Base-by-base conservation (phyloP, 2,797 vertebrate genomes). In the Acrocephalus scirpaceus region DNA sequence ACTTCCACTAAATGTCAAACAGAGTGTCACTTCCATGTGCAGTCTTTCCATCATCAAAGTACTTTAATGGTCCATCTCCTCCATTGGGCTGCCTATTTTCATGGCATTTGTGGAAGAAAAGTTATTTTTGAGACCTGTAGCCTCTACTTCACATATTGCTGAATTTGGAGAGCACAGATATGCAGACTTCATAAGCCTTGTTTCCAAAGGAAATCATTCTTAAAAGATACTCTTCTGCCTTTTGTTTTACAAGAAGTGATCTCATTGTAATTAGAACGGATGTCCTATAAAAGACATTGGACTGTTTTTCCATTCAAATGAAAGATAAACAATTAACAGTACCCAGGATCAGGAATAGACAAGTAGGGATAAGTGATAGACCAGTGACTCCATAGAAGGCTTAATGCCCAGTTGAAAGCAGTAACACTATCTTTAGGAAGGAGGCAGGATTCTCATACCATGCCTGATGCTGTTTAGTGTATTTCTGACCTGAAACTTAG, bases 211-310 rank as follows among this genome's bases (percentile, higher is more conserved):
- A 96, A 96, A 85, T 88, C 1, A 2, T 70, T 88, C 48, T 38
- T 13, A 80, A 74, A 77, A 88, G 81, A 53, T 54, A 77, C 47
- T 95, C 84, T 72, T 95, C 85, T 96, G 82, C 79, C 65, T 93
- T 94, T 90, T 92, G 72, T 95, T 91, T 96, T 69, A 83, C 81
- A 51, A 93, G 91, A 95, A 92, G 77, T 90, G 92, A 94, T 83
- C 44, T 88, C 93, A 93, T 44, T 53, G 71, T 70, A 73, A 88
- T 32, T 21, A 66, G 69, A 95, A 86, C 38, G 13, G 92, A 94
- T 88, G 83, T 96, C 50, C 85, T 86, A 92, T 22, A 40, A 92
- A 84, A 93, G 79, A 62, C 48, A 81, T 48, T n/a, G 44, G 54
- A 72, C 38, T 26, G 17, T 61, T 95, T 96, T 94, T 78, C 83